Base-by-base conservation (phyloP, 2,113 vertebrate genomes). In the Pituophis catenifer region DNA sequence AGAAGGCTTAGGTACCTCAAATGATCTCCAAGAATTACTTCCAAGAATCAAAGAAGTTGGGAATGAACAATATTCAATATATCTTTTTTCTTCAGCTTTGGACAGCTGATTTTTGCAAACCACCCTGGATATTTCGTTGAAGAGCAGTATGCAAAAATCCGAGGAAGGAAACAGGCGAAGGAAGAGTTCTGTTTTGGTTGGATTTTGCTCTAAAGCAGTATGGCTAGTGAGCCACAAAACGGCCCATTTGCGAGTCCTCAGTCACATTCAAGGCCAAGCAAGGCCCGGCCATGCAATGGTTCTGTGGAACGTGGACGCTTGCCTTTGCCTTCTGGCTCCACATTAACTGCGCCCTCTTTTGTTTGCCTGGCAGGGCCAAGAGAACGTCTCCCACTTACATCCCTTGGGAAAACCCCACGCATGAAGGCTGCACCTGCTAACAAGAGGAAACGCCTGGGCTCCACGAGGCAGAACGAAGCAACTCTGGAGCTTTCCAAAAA, bases 371-470 rank as follows among this genome's bases (percentile, higher is more conserved):
- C 24, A 50, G 29, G 33, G 26, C 12, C 24, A 26, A 62, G 24
- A 65, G 12, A 50, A 33, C n/a, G 9, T 29, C n/a, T 21, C 48
- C 29, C 38, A 33, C 57, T 87, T 86, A 33, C 88, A 59, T 86
- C 55, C 24, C 33, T 44, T 24, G 57, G 88, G 33, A 17, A 92
- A 90, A 15, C n/a, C 87, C 15, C 57, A 29, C 7, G n/a, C 8
- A 23, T 1, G 2, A 11, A 8, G 8, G 13, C 54, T 17, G 0
- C 0, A 13, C 15, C 12, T 23, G 23, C 24, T 21, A 38, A 15
- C 12, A 7, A 17, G 29, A 13, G 44, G 29, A 24, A 85, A 57
- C 38, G 85, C 88, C 23, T 8, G 38, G 17, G 17, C 55, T 59
- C 33, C 75, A 38, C 17, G 75, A 33, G 75, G 33, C 33, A 81